phyloP scores from a whole-genome alignment of 2,797 vertebrate genomes.

The Myripristis jacobus region DNA sequence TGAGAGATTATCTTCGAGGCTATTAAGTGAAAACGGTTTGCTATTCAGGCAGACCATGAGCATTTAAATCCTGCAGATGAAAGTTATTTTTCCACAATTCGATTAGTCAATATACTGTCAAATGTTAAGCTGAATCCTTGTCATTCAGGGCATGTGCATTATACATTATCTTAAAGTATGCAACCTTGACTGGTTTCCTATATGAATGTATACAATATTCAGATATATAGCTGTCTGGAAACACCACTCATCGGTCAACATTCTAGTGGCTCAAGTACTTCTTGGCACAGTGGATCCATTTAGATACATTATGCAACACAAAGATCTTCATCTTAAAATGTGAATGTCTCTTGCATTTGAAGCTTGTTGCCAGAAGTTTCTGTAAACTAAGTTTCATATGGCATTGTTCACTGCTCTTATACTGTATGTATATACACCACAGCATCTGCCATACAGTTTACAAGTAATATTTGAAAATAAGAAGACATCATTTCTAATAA shows the following conservation, averaged over 20 bases:
- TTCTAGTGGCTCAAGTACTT: conserved; percentile 7
- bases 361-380: not conserved
- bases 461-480: too few relatives aligned
- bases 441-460: too few relatives aligned
- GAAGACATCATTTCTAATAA: too few relatives aligned
- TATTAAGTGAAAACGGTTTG: not conserved
- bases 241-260: not conserved
- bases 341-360: not conserved
- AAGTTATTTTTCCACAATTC: not conserved
- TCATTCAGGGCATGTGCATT: conserved; percentile 6
- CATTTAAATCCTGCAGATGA: conserved; percentile 11
- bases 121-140: not conserved
- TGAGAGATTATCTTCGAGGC: not conserved
- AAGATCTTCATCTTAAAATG: not conserved
- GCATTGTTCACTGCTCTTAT: too few relatives aligned
- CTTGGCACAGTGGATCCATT: not conserved
- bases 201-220: not conserved
- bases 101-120: conserved; percentile 3
- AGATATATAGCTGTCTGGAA: not conserved
- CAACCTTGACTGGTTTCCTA: conserved; percentile 16
- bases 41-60: not conserved
- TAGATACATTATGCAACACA: not conserved
- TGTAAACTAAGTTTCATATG: too few relatives aligned
- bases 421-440: too few relatives aligned
- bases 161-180: not conserved